These are phyloP conservation scores for Eupithecia inturbata DNA, from an alignment of 2,888 invertebrate genomes.

Conservation along the genomic window DNA sequence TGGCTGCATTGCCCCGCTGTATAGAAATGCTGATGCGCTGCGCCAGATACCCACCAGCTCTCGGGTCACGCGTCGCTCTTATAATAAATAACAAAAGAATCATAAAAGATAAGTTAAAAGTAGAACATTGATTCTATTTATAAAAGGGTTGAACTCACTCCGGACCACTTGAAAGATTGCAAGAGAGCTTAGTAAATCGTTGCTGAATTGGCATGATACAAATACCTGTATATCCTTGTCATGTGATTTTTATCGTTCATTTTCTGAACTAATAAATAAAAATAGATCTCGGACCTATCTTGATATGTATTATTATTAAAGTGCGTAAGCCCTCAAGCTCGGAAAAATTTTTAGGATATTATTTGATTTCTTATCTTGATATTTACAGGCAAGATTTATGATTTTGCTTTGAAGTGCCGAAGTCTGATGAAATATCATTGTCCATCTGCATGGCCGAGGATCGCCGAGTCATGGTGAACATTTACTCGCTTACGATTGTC, in stretches of 20 bases:
- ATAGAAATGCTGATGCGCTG: too few species aligned
- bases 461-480: too few species aligned
- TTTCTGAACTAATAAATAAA: neutral
- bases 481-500: too few species aligned
- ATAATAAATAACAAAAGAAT: constrained; percentile 6
- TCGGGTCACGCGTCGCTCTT: too few species aligned
- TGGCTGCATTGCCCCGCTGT: too few species aligned
- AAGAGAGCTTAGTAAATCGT: constrained; percentile 1
- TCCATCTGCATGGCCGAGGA: neutral
- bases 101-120: neutral
- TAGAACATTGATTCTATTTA: neutral
- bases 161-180: neutral
- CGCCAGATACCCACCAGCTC: too few species aligned
- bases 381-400: neutral
- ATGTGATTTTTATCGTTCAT: constrained; percentile 9
- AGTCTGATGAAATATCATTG: neutral
- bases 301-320: too few species aligned
- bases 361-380: too few species aligned
- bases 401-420: neutral
- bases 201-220: neutral
- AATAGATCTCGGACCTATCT: neutral
- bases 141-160: neutral
- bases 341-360: too few species aligned
- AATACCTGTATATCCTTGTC: neutral
- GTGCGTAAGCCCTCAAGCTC: too few species aligned